Conservation (phyloP, 2,797 vertebrate genomes). For the Scomberomorus guttatus region DNA sequence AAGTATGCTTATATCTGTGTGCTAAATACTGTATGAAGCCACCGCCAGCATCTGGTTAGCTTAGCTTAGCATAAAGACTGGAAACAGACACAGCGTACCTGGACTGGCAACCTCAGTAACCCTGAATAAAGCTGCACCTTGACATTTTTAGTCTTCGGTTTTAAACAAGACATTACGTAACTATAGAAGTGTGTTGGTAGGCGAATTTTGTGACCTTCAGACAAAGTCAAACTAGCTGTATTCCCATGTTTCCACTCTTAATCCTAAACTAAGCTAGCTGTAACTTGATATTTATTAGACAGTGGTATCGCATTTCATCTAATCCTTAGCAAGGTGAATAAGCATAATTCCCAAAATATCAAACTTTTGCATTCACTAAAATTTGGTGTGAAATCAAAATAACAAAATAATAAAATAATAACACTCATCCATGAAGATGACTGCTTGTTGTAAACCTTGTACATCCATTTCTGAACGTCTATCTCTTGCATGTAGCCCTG, state of each 20-base stretch:
- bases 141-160: too few relatives aligned
- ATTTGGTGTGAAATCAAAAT: not conserved
- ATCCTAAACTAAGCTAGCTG: not conserved
- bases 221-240: not conserved
- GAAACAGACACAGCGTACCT: not conserved
- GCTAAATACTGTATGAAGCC: not conserved
- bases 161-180: too few relatives aligned
- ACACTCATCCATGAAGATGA: conserved; percentile 91
- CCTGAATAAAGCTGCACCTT: too few relatives aligned
- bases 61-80: too few relatives aligned
- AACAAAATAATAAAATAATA: too few relatives aligned
- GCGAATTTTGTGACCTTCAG: too few relatives aligned
- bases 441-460: conserved; percentile 60
- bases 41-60: too few relatives aligned
- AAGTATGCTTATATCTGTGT: not conserved
- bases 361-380: not conserved
- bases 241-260: not conserved
- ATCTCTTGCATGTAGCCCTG: conserved; percentile 57
- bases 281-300: not conserved
- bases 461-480: conserved; percentile 67
- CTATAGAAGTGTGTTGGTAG: not conserved
- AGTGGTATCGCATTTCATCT: not conserved
- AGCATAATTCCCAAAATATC: not conserved
- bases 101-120: not conserved
- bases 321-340: fast-evolving